Percentiles rank a stretch among this genome's conserved stretches.
Conservation (phyloP, 2,797 vertebrate genomes). For the Galago senegalensis region DNA sequence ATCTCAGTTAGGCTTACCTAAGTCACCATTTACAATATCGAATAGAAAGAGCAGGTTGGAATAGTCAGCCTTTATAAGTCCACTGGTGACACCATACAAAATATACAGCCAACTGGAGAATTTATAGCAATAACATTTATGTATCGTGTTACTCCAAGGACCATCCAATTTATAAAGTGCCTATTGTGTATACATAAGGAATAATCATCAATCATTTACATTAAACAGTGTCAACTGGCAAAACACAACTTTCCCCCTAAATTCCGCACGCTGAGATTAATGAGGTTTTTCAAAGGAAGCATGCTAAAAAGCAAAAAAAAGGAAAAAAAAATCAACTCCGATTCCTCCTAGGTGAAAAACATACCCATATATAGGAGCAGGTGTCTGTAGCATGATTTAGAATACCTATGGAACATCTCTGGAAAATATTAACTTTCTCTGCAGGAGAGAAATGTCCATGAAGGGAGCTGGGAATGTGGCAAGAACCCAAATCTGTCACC, state of each 20-base stretch:
- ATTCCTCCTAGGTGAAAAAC: constrained; percentile 53
- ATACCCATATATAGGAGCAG: constrained; percentile 76
- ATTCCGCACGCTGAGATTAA: constrained; percentile 73
- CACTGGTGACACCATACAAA: constrained; percentile 74
- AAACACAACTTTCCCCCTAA: constrained; percentile 82
- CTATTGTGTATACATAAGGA: constrained; percentile 87
- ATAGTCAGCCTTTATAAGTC: constrained; percentile 69
- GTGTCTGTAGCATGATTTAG: constrained; percentile 78
- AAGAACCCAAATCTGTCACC: constrained; percentile 53
- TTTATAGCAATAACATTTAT: constrained; percentile 89
- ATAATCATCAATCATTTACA: constrained; percentile 85
- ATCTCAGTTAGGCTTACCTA: constrained; percentile 39
- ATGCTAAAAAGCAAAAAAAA: neutral
- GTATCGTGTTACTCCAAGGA: constrained; percentile 85
- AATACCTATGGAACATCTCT: constrained; percentile 66
- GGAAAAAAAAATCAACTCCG: constrained; percentile 65
- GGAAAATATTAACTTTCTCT: constrained; percentile 71
- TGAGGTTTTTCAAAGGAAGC: constrained; percentile 72
- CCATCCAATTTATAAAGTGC: constrained; percentile 88
- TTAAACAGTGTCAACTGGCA: constrained; percentile 84
- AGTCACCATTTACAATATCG: constrained; percentile 64
- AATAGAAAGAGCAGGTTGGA: constrained; percentile 57
- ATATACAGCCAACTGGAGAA: constrained; percentile 82
- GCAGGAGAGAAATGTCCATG: neutral
- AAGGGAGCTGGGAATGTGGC: constrained; percentile 57